Conservation (phyloP, 1,140 invertebrate genomes). For the Palaemon carinicauda region DNA sequence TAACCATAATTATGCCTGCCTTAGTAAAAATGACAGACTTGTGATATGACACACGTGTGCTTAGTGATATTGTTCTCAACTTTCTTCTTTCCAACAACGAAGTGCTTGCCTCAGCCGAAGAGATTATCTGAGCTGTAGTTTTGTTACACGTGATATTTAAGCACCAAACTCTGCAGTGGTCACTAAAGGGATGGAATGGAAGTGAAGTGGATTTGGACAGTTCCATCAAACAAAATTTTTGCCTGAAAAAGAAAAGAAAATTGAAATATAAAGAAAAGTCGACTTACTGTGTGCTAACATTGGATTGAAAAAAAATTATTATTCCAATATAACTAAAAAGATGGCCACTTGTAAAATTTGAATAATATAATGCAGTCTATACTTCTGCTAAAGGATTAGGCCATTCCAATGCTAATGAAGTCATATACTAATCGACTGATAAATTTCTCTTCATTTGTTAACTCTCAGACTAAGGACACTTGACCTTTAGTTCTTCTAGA, state of each 20-base stretch:
- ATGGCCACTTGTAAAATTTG: neutral
- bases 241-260: too few species aligned
- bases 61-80: constrained; percentile 32
- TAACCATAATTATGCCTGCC: constrained; percentile 45
- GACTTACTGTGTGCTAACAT: too few species aligned
- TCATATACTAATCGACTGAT: too few species aligned
- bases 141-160: constrained; percentile 14
- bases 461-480: too few species aligned
- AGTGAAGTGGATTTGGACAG: neutral
- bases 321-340: too few species aligned
- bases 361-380: neutral
- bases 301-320: too few species aligned
- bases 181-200: neutral
- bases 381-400: neutral
- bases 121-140: constrained; percentile 6
- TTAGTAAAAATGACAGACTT: constrained; percentile 43
- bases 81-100: constrained; percentile 36
- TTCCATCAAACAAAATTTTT: too few species aligned
- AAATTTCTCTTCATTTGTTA: too few species aligned
- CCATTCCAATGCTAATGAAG: neutral
- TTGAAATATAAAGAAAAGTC: too few species aligned
- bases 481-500: too few species aligned
- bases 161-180: neutral
- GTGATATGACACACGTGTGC: constrained; percentile 41
- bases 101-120: constrained; percentile 31